phyloP scores from a whole-genome alignment of 2,888 invertebrate genomes.

The Oeneis ivallda region DNA sequence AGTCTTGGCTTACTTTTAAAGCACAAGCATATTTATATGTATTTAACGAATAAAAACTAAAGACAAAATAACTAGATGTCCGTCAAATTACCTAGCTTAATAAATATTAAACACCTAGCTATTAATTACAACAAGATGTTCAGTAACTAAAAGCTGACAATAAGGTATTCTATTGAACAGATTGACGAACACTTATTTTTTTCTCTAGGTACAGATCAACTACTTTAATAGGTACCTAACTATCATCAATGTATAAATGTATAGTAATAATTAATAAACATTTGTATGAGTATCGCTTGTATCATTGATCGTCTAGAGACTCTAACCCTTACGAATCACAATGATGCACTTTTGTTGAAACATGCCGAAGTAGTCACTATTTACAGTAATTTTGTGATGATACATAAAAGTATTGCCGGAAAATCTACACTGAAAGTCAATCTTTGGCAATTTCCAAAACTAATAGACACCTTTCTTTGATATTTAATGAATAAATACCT shows the following conservation, averaged over 20 bases:
- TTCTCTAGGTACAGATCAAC: no score
- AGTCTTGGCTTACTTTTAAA: background rate
- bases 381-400: background rate
- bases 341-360: background rate
- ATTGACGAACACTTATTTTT: no score
- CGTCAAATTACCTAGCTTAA: background rate
- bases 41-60: background rate
- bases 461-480: background rate
- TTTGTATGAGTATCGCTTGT: no score
- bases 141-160: background rate
- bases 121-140: constrained; percentile 1
- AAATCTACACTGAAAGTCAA: background rate
- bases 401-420: background rate
- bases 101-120: background rate
- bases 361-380: background rate
- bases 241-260: no score
- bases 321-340: no score
- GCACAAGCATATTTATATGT: background rate
- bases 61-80: background rate
- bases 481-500: constrained; percentile 1
- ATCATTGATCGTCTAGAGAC: no score
- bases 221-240: no score
- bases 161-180: no score
- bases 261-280: no score
- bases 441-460: background rate